A percentile compares a stretch with the other conserved stretches of the same genome.
Evolutionary conservation across 2,888 invertebrate genomes (phyloP).

Genomic region (Parelbella ahira): DNA sequence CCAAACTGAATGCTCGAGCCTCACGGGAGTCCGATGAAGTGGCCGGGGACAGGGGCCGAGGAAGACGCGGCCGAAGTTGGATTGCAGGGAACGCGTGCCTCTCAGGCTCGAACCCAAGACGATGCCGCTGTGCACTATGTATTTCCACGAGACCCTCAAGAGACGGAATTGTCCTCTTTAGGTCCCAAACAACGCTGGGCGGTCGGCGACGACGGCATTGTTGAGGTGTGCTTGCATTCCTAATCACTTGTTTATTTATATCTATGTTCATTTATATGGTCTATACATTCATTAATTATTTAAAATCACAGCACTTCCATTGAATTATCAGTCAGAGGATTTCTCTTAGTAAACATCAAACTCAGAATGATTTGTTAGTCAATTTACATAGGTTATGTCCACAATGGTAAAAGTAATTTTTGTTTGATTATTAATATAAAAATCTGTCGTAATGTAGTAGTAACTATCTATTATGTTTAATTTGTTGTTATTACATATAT

Average conservation of each 20-base stretch:
- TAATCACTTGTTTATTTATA: conserved; percentile 65
- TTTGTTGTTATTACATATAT: too few species aligned
- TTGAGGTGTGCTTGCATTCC: too few species aligned
- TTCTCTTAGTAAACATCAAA: too few species aligned
- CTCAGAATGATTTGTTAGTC: too few species aligned
- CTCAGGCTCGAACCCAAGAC: conserved; percentile 86
- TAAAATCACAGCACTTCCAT: too few species aligned
- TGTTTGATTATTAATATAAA: too few species aligned
- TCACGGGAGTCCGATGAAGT: conserved; percentile 87
- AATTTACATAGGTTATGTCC: too few species aligned
- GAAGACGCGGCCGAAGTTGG: conserved; percentile 81
- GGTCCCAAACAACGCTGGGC: conserved; percentile 92
- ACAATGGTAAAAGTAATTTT: too few species aligned
- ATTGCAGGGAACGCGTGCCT: conserved; percentile 82
- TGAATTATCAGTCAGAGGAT: too few species aligned
- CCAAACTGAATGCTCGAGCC: conserved; percentile 80
- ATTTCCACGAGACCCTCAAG: conserved; percentile 89
- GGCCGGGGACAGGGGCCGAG: conserved; percentile 85
- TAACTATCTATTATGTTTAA: too few species aligned
- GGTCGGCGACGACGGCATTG: conserved; percentile 91
- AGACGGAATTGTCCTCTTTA: conserved; percentile 88
- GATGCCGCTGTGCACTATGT: conserved; percentile 96
- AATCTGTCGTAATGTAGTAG: too few species aligned
- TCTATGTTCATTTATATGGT: neutral
- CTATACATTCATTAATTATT: conserved; percentile 4